phyloP scores from a whole-genome alignment of 1,140 invertebrate genomes.

The Nomia melanderi region DNA sequence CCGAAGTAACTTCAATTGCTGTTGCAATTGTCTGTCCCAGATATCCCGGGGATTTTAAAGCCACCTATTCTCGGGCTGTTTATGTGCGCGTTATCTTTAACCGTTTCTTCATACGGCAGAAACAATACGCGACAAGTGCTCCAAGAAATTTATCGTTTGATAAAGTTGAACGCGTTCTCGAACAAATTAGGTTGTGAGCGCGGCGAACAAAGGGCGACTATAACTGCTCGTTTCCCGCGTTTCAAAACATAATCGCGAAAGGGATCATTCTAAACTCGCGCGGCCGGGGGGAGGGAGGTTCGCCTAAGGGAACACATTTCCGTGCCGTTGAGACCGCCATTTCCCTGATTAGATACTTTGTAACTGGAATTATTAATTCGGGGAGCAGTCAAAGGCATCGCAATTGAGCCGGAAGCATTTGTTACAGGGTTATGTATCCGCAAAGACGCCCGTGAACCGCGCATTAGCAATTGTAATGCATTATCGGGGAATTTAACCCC shows the following conservation, averaged over 20 bases:
- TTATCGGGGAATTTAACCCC: background rate
- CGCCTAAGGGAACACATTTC: background rate
- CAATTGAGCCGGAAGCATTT: background rate
- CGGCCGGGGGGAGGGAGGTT: background rate
- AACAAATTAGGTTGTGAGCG: background rate
- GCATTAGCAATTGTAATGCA: background rate
- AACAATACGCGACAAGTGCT: background rate
- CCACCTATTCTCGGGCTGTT: background rate
- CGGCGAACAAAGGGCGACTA: background rate
- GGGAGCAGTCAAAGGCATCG: background rate
- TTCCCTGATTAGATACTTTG: constrained; percentile 8
- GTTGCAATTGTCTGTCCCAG: background rate
- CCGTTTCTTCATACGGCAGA: background rate
- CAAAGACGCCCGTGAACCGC: no score
- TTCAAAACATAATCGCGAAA: constrained; percentile 9
- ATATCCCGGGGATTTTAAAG: background rate
- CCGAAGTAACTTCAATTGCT: background rate
- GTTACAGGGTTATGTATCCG: background rate
- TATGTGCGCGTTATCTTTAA: background rate
- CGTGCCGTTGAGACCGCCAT: constrained; percentile 6
- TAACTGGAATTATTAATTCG: constrained; percentile 4
- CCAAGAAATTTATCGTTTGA: no score
- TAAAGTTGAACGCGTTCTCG: background rate
- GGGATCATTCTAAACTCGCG: background rate
- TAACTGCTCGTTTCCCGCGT: background rate